phyloP scores from a whole-genome alignment of 2,113 vertebrate species.

The Beaufortia kweichowensis region DNA sequence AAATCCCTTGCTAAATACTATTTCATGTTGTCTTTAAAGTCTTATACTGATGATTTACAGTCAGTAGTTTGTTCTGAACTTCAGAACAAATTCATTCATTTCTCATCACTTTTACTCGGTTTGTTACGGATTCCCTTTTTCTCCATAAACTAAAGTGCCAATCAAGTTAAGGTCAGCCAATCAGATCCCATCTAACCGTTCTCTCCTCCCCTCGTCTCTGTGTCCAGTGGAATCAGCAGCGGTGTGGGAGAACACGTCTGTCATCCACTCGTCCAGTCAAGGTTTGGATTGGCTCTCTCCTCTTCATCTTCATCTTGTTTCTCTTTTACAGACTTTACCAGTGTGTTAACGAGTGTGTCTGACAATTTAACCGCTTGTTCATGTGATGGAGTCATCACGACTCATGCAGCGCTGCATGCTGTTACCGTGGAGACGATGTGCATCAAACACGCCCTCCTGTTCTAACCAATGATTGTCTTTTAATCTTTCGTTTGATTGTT shows the following conservation, averaged over 20 bases:
- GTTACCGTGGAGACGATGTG: neutral
- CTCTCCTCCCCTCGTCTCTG: constrained; percentile 35
- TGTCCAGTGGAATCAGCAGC: constrained; percentile 72
- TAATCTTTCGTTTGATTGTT: neutral
- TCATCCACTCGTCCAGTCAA: constrained; percentile 67
- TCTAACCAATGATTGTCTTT: neutral
- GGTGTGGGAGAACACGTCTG: constrained; percentile 67
- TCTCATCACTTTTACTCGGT: neutral
- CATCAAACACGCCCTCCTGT: neutral
- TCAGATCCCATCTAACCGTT: constrained; percentile 35
- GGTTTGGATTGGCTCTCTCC: constrained; percentile 65
- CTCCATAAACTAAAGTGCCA: constrained; percentile 31
- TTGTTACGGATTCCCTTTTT: constrained; percentile 1
- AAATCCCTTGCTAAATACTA: too few relatives aligned
- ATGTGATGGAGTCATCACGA: neutral
- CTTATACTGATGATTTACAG: too few relatives aligned
- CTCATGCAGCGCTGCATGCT: neutral
- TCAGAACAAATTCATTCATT: constrained; percentile 33
- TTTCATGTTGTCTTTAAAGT: neutral
- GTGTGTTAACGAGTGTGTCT: constrained; percentile 12
- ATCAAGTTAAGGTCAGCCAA: constrained; percentile 3
- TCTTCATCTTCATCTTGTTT: neutral
- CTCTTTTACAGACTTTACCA: constrained; percentile 7
- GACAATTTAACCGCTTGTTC: neutral
- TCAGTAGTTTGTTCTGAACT: too few relatives aligned